Percentiles rank a stretch among this genome's conserved stretches.
These are phyloP conservation scores for Nephrocerus scutellatus DNA, from an alignment of 2,888 invertebrate genomes.

Conservation along the genomic window DNA sequence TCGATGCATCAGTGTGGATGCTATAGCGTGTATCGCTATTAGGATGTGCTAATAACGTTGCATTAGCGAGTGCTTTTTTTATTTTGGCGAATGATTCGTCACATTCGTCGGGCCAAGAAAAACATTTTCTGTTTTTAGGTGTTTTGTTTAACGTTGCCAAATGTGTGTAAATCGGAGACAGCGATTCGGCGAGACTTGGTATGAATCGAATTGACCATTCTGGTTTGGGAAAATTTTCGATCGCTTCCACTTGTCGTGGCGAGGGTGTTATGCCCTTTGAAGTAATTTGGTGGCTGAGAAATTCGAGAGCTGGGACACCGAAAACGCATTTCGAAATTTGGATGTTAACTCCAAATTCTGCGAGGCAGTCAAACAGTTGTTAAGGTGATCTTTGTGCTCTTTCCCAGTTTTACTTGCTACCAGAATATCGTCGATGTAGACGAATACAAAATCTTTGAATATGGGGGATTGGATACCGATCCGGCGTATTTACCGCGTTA, in stretches of 20 bases:
- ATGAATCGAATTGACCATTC: conserved; percentile 38
- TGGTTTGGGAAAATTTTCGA: conserved; percentile 27
- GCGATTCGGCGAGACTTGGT: conserved; percentile 16
- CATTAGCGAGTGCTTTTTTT: conserved; percentile 5
- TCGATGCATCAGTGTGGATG: conserved; percentile 35
- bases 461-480: conserved; percentile 25
- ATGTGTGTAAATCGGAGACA: conserved; percentile 6
- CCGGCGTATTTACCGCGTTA: background rate
- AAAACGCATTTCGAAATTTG: conserved; percentile 36
- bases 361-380: conserved; percentile 8
- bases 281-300: conserved; percentile 8
- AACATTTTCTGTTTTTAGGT: conserved; percentile 13
- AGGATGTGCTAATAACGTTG: conserved; percentile 35
- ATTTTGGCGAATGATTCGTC: conserved; percentile 5
- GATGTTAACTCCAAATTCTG: conserved; percentile 16
- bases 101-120: conserved; percentile 10
- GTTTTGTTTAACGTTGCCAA: conserved; percentile 6
- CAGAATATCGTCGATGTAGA: background rate
- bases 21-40: conserved; percentile 12
- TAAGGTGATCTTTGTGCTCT: conserved; percentile 10
- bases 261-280: conserved; percentile 31
- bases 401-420: too few relatives aligned
- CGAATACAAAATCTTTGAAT: conserved; percentile 24
- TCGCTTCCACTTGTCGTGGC: conserved; percentile 30
- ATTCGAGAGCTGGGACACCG: conserved; percentile 10